Evolutionary conservation across 2,113 vertebrate genomes (phyloP).

Genomic region (Tragelaphus scriptus): DNA sequence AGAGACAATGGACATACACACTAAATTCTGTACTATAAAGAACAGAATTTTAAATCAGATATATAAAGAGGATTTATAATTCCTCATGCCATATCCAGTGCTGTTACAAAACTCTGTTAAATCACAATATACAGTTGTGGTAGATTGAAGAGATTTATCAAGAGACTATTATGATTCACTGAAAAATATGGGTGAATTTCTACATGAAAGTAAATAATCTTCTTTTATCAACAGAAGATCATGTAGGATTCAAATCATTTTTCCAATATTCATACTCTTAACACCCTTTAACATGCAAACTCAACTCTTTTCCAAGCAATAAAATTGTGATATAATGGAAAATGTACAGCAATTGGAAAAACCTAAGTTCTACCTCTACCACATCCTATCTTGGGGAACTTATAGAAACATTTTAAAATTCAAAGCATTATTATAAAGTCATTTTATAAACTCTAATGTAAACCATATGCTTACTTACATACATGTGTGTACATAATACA

Average conservation of each 20-base stretch:
- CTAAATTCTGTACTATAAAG: neutral
- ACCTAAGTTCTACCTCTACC: neutral
- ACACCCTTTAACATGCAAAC: neutral
- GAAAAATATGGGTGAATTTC: neutral
- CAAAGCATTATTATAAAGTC: neutral
- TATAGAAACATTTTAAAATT: slow-evolving; percentile 14
- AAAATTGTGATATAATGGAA: neutral
- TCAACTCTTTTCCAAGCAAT: slow-evolving; percentile 14
- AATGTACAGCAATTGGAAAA: slow-evolving; percentile 10
- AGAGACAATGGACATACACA: neutral
- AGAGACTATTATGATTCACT: neutral
- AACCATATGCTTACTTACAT: neutral
- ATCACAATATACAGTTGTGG: neutral
- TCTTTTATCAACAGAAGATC: neutral
- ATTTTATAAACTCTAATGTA: slow-evolving; percentile 16
- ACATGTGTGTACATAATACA: neutral
- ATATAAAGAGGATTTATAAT: neutral
- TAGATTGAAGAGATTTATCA: neutral
- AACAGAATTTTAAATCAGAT: slow-evolving; percentile 15
- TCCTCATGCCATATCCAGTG: neutral
- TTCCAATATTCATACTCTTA: neutral
- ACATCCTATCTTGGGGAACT: neutral
- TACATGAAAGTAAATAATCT: slow-evolving; percentile 4
- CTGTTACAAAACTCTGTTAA: neutral
- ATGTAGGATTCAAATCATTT: neutral